Percentiles rank a stretch among this genome's conserved stretches.
Evolutionary conservation across 2,797 vertebrate species (phyloP).

Genomic region (Pitangus sulphuratus): DNA sequence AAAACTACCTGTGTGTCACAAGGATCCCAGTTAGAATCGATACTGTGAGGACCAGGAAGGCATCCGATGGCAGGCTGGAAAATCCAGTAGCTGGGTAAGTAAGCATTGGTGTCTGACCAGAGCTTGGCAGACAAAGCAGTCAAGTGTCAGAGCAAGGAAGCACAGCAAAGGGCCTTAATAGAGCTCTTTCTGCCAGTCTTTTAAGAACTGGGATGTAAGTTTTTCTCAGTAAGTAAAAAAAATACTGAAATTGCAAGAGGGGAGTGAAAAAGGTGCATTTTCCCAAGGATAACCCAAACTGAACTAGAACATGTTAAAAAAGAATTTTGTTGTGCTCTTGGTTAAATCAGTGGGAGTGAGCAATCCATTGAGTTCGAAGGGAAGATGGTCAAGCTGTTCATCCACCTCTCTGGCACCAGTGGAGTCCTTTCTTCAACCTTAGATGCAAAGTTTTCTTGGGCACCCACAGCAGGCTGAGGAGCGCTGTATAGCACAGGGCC

Average conservation of each 20-base stretch:
- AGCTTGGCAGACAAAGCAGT: background rate
- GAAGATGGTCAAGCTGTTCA: background rate
- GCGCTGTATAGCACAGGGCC: background rate
- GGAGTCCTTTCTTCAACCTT: background rate
- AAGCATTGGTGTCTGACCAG: background rate
- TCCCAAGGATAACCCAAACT: background rate
- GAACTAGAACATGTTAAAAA: background rate
- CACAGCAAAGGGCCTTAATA: background rate
- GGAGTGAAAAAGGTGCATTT: background rate
- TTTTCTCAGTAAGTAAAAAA: background rate
- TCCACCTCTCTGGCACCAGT: background rate
- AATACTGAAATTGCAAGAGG: background rate
- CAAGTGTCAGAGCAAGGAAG: background rate
- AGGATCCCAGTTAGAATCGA: background rate
- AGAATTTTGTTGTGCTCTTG: background rate
- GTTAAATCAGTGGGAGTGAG: background rate
- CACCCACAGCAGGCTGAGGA: background rate
- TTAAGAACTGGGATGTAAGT: background rate
- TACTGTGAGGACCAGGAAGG: background rate
- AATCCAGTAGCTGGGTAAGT: background rate
- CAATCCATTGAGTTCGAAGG: background rate
- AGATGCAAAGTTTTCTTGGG: background rate
- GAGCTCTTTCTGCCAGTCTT: background rate
- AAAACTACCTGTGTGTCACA: background rate
- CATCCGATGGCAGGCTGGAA: background rate